Evolutionary conservation across 2,113 vertebrate genomes (phyloP), one percentile per base, ranked within the genome.

Genomic region (Phainopepla nitens): DNA sequence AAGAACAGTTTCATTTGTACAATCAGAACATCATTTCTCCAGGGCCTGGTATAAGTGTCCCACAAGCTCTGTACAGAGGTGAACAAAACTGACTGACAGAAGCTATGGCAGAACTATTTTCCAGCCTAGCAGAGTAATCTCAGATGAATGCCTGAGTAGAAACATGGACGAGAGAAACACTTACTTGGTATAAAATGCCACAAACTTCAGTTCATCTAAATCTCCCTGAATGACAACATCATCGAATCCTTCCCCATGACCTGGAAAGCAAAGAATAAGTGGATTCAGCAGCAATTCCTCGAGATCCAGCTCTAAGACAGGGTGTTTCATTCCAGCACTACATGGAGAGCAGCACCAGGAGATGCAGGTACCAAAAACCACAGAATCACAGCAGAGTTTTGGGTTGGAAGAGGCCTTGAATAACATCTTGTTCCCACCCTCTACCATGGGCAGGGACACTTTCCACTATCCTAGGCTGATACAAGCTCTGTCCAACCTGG

Each of bases 171-270:
- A 62, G 17, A 70, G 15, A 66, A 82, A 92, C 58, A 87, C 98
- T 98, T 97, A 99, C 99, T 99, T 99, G 89, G 99, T 99, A 91
- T 99, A 99, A 98, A 99, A 99, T 41, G 99, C 99, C 94, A 99
- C 99, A 96, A 99, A 99, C 98, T 99, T 99, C 90, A 99, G 97
- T 84, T 99, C 99, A 60, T 99, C 99, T 95, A 99, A 96, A 95
- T 99, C 99, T 66, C 99, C 99, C 96, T 99, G 99, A 98, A 99
- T 99, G 90, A 99, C 98, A 94, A 99, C 99, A 44, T 99, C 99
- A 96, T 99, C 99, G 10, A 99, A 99, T 69, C 99, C 99, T 69
- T 99, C 99, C 89, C 99, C 99, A 0, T 99, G 98, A 95, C 99
- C 99, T 99, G 97, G 41, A 86, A 96, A 28, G 87, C 45, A 79